A percentile compares a stretch with the other conserved stretches of the same genome.
These are phyloP conservation scores for Kryptolebias ocellatus DNA, from an alignment of 2,797 vertebrate genomes.

Conservation along the genomic window DNA sequence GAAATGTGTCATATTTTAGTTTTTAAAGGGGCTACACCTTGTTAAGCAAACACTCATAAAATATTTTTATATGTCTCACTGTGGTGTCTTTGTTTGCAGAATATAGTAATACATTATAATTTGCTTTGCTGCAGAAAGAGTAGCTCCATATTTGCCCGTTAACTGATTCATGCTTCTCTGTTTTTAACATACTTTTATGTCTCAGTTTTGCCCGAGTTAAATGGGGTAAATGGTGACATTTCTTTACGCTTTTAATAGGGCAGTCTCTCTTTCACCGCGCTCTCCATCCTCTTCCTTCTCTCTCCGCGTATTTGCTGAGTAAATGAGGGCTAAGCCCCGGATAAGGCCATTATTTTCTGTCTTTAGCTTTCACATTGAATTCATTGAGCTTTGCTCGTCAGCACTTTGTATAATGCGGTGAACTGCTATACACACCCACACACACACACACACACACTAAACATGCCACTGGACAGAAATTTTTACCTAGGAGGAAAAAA, in stretches of 20 bases:
- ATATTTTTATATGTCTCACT: no score
- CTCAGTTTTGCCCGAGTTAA: conserved; percentile 38
- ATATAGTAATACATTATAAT: no score
- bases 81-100: no score
- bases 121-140: no score
- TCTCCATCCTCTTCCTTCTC: neutral
- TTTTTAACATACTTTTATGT: conserved; percentile 2
- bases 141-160: no score
- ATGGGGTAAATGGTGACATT: conserved; percentile 49
- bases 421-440: conserved; percentile 18
- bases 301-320: conserved; percentile 54
- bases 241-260: conserved; percentile 33
- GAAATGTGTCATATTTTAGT: no score
- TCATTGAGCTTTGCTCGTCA: conserved; percentile 52
- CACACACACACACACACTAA: conserved; percentile 11
- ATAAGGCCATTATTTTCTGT: conserved; percentile 64
- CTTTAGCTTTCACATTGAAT: conserved; percentile 52
- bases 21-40: no score
- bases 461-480: conserved; percentile 4
- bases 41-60: no score
- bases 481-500: neutral
- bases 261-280: conserved; percentile 14
- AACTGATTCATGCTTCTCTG: neutral
- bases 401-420: conserved; percentile 54
- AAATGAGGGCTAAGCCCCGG: conserved; percentile 58